These are phyloP conservation scores for Cantharis nigra DNA, from an alignment of 2,888 invertebrate species.

Conservation along the genomic window DNA sequence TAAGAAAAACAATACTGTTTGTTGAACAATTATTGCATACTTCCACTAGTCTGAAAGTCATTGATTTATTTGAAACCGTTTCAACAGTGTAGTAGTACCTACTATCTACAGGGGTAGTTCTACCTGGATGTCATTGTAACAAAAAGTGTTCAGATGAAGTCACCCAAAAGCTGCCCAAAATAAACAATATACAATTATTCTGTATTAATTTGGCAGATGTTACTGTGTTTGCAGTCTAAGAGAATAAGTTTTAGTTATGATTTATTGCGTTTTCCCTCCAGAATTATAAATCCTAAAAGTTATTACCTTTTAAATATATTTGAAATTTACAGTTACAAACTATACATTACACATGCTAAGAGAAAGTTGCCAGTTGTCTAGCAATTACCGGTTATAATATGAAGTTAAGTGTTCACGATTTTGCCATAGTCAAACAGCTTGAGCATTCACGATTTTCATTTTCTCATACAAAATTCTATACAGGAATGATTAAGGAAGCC, in stretches of 20 bases:
- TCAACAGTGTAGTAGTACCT: not conserved
- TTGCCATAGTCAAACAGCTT: slow-evolving; percentile 7
- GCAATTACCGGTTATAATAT: slow-evolving; percentile 5
- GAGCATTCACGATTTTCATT: slow-evolving; percentile 9
- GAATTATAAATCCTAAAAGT: not conserved
- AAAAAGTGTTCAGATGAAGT: not conserved
- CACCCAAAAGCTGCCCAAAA: not conserved
- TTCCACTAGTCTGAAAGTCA: not conserved
- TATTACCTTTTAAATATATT: slow-evolving; percentile 5
- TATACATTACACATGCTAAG: slow-evolving; percentile 6
- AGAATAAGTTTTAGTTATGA: not conserved
- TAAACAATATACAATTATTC: not conserved
- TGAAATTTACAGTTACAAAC: slow-evolving; percentile 4
- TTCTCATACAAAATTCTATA: slow-evolving; percentile 1
- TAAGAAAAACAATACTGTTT: not conserved
- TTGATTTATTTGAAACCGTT: not conserved
- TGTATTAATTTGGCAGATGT: slow-evolving; percentile 1
- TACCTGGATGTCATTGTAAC: not conserved
- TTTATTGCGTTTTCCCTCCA: not conserved
- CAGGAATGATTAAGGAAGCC: not conserved
- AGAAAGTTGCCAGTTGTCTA: slow-evolving; percentile 7
- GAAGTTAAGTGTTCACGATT: slow-evolving; percentile 9
- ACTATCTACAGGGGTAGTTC: not conserved
- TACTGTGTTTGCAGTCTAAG: not conserved
- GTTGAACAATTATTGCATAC: not conserved